Percentiles rank a stretch among this genome's conserved stretches.
These are phyloP conservation scores for Deilephila elpenor DNA, from an alignment of 2,888 invertebrate species.

Conservation along the genomic window DNA sequence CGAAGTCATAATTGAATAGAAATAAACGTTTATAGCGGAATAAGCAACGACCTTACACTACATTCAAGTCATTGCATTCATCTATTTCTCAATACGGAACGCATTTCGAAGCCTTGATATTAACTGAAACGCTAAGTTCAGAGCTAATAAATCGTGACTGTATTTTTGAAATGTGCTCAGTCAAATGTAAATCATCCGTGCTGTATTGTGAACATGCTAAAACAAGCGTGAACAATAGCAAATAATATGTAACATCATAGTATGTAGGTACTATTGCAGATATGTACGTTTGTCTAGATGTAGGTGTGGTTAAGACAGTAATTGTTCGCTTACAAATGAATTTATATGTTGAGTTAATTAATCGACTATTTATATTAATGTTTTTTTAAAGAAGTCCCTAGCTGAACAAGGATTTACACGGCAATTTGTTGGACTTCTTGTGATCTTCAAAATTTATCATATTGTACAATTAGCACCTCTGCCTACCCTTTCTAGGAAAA, in stretches of 20 bases:
- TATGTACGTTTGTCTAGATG: too few relatives aligned
- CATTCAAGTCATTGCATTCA: constrained; percentile 52
- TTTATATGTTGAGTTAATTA: too few relatives aligned
- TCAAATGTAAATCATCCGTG: constrained; percentile 36
- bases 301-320: too few relatives aligned
- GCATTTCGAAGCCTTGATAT: constrained; percentile 64
- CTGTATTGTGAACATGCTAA: background rate
- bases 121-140: constrained; percentile 59
- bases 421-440: too few relatives aligned
- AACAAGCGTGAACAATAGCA: background rate
- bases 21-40: constrained; percentile 50
- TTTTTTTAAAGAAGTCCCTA: too few relatives aligned
- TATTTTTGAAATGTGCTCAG: constrained; percentile 38
- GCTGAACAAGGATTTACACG: too few relatives aligned
- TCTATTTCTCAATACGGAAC: constrained; percentile 59
- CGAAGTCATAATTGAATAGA: constrained; percentile 38
- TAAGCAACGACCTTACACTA: constrained; percentile 58
- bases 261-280: too few relatives aligned
- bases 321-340: too few relatives aligned
- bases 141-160: constrained; percentile 57
- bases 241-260: constrained; percentile 16
- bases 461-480: too few relatives aligned
- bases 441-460: too few relatives aligned
- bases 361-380: too few relatives aligned
- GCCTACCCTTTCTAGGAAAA: too few relatives aligned